Evolutionary conservation across 2,888 invertebrate species (phyloP).

Genomic region (Scrobipalpa atriplicella): DNA sequence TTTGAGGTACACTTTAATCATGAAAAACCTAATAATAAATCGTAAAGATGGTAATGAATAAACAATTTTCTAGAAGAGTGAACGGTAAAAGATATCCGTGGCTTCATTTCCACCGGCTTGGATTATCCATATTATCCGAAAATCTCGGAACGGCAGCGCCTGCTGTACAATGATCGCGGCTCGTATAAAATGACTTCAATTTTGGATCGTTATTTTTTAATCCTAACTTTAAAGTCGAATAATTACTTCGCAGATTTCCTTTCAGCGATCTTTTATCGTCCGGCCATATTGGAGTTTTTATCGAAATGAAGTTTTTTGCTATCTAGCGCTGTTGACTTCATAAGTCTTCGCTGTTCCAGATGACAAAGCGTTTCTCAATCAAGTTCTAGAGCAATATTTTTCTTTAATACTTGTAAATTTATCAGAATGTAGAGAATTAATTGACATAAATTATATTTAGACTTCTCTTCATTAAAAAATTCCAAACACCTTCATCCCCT

Average conservation of each 20-base stretch:
- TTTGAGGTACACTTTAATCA: constrained; percentile 31
- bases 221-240: constrained; percentile 48
- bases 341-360: neutral
- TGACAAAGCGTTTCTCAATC: too few species aligned
- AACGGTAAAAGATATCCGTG: constrained; percentile 61
- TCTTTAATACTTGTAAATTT: too few species aligned
- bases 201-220: constrained; percentile 52
- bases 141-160: constrained; percentile 67
- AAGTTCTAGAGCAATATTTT: too few species aligned
- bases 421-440: too few species aligned
- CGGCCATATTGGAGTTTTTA: constrained; percentile 24
- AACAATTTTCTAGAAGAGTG: constrained; percentile 69
- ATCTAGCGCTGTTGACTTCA: constrained; percentile 9
- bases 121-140: constrained; percentile 78
- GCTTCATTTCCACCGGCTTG: constrained; percentile 68
- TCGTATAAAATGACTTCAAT: constrained; percentile 68
- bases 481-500: too few species aligned
- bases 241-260: constrained; percentile 53
- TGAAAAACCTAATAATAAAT: constrained; percentile 55
- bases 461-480: too few species aligned
- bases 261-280: constrained; percentile 31
- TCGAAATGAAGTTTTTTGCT: constrained; percentile 15
- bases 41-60: constrained; percentile 64
- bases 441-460: too few species aligned
- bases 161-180: constrained; percentile 62